Base-by-base conservation (phyloP, 2,113 vertebrate genomes). In the Uropsilus gracilis region DNA sequence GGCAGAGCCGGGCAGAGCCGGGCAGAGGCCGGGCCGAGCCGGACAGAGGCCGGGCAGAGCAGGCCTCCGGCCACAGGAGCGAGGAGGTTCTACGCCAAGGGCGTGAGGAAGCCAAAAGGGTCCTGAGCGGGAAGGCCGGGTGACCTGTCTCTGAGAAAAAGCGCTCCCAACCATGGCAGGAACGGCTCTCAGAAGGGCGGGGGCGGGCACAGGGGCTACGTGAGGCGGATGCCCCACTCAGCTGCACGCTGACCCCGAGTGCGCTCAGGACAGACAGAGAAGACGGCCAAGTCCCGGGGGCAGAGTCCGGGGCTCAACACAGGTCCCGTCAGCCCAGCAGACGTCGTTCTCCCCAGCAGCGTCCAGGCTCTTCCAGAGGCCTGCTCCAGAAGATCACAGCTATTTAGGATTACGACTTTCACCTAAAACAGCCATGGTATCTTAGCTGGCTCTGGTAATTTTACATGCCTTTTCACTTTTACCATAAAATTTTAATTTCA, bases 401-500 rank as follows among this genome's bases (percentile, higher is more conserved):
- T n/a, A n/a, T n/a, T 8, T 72, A 55, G 71, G 64, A 86, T 12
- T 80, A 10, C 82, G 66, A 11, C 50, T 61, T 28, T 28, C 26
- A 26, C 7, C 28, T 42, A 32, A 68, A 93, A 86, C 4, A 64
- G 71, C 20, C 28, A 42, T 44, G 24, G n/a, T 16, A 3, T 2
- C 24, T 37, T 34, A 8, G 18, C 26, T n/a, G 46, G 18, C 73
- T 80, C 82, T 75, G 44, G 4, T 53, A 80, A 44, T 72, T 84
- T 50, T 34, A 69, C 18, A 6, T 34, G 42, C 1, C 53, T n/a
- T 30, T 37, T 37, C 32, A 16, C 11, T 77, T 53, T 37, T 66
- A 57, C 44, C 90, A 86, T 61, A 66, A 94, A 90, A 90, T 71
- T 94, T 92, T 85, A 93, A 89, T 82, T 85, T 94, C 75, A 97